These are phyloP conservation scores for Phocoena phocoena DNA, from an alignment of 2,113 vertebrate species.

Conservation along the genomic window DNA sequence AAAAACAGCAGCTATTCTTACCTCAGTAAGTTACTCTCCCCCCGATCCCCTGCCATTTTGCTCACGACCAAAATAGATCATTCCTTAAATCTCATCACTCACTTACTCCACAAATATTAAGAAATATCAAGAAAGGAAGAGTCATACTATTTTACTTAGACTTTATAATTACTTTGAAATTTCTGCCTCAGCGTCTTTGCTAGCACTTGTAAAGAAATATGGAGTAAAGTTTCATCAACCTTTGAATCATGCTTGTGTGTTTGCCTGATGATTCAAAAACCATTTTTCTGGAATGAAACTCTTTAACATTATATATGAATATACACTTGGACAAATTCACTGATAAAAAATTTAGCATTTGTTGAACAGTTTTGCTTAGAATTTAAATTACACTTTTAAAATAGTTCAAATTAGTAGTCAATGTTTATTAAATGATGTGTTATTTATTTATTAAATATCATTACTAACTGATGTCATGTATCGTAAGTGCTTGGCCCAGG, in stretches of 20 bases:
- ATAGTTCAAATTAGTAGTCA: not conserved
- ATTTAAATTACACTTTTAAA: slow-evolving; percentile 25
- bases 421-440: not conserved
- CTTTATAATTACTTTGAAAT: not conserved
- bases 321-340: not conserved
- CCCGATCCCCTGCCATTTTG: not conserved
- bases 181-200: not conserved
- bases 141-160: not conserved
- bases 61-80: not conserved
- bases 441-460: not conserved
- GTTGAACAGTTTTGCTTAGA: not conserved
- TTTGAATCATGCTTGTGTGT: not conserved
- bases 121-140: not conserved
- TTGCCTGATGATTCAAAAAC: slow-evolving; percentile 29
- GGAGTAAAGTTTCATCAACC: not conserved
- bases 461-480: not conserved
- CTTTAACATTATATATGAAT: not conserved
- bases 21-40: not conserved
- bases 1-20: not conserved
- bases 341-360: slow-evolving; percentile 40
- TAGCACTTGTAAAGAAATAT: not conserved
- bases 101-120: not conserved
- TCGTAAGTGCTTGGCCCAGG: not conserved
- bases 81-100: not conserved
- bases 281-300: not conserved